Evolutionary conservation across 2,113 vertebrate genomes (phyloP).

Genomic region (Passer domesticus): DNA sequence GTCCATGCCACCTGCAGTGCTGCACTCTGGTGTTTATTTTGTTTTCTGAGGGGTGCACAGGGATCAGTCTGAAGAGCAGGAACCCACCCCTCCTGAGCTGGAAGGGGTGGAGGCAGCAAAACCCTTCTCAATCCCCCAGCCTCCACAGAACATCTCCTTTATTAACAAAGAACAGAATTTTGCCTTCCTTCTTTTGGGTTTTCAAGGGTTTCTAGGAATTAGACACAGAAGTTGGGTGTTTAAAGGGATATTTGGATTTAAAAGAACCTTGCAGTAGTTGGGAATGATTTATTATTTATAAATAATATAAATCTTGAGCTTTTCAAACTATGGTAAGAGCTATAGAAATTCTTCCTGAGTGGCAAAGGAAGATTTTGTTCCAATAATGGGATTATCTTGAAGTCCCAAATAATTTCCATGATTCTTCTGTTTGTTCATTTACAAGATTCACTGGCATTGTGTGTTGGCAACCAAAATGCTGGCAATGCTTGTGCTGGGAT

Average conservation of each 20-base stretch:
- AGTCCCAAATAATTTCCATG: not conserved
- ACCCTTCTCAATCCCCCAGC: not conserved
- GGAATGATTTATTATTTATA: not conserved
- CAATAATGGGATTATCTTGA: not conserved
- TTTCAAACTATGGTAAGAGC: not conserved
- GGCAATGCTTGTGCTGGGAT: not conserved
- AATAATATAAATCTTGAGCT: not conserved
- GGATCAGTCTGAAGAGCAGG: not conserved
- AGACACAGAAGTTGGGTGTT: not conserved
- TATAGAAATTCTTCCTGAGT: not conserved
- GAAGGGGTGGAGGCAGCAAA: not conserved
- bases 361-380: not conserved
- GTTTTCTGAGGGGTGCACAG: not conserved
- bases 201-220: not conserved
- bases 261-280: not conserved
- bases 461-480: not conserved
- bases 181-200: not conserved
- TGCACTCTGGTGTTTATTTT: not conserved
- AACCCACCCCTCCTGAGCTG: not conserved
- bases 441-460: not conserved
- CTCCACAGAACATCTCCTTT: not conserved
- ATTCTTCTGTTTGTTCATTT: not conserved
- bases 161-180: not conserved
- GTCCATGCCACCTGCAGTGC: not conserved
- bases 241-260: not conserved